Evolutionary conservation across 2,888 invertebrate species (phyloP), one percentile per base, ranked within the genome.

Genomic region (Erebia palarica): DNA sequence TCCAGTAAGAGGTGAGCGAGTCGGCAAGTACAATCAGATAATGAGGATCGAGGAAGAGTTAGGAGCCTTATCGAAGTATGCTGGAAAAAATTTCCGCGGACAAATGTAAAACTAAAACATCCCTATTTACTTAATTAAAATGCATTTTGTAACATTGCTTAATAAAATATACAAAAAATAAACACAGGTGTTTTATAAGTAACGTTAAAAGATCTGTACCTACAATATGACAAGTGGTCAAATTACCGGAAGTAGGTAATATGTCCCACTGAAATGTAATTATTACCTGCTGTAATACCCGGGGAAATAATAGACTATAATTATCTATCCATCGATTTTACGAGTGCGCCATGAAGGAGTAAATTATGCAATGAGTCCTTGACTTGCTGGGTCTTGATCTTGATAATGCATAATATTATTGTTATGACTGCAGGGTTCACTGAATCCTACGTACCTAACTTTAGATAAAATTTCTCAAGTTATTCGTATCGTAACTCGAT

Each of bases 11-110:
- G 97, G 98, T 5, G 99, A 99, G 89, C 96, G 99, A 82, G 93
- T 98, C 80, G 98, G 98, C 74, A 99, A 99, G 87, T 99, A 99
- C 94, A 99, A 99, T 90, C 99, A 99, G 89, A 96, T 99, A 76
- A 94, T 99, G 75, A 96, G 99, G 82, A 99, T 99, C 82, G 99
- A 99, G 91, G 99, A 99, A 86, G 99, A 99, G 86, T 94, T 99
- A 75, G 99, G 99, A 21, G 94, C 95, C 18, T 93, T 94, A 59
- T 98, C 99, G 61, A 97, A 97, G 88, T 99, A 95, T 84, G 99
- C 99, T 71, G 99, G 99, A 75, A 97, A 97, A 87, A 96, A 96
- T 82, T 99, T 98, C 95, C 96, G 99, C 80, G 96, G 96, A 78
- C 98, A 79, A 71, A 49, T 67, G 65, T 76, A 77, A 68, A 63